Conservation (phyloP, 2,888 invertebrate genomes). For the Orchestes rusci region DNA sequence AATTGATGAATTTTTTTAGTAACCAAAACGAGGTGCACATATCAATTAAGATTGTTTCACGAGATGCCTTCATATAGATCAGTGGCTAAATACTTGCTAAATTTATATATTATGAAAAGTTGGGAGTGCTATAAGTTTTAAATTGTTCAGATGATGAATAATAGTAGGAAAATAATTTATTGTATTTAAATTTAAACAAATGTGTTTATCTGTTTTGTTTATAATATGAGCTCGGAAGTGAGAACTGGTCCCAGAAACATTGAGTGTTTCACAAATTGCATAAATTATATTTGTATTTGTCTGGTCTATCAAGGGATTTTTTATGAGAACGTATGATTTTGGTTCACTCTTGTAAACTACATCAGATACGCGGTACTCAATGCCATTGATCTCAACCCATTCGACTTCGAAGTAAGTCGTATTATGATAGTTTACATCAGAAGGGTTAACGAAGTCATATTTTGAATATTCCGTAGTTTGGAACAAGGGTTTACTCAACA, state of each 20-base stretch:
- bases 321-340: slow-evolving; percentile 1
- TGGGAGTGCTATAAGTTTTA: background rate
- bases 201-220: background rate
- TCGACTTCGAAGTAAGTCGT: background rate
- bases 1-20: no score
- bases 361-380: background rate
- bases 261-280: background rate
- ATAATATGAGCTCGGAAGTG: background rate
- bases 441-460: background rate
- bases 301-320: background rate
- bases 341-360: background rate
- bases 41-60: no score
- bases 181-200: background rate
- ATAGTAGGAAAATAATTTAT: background rate
- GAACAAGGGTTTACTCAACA: background rate
- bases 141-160: background rate
- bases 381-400: background rate
- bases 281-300: background rate
- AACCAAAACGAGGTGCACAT: no score
- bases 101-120: no score
- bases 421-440: background rate
- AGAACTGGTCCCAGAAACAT: background rate
- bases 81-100: no score
- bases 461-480: background rate
- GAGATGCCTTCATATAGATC: no score